phyloP scores from a whole-genome alignment of 37 sponge, comb jelly and placozoan genomes.

The Axinella damicornis region DNA sequence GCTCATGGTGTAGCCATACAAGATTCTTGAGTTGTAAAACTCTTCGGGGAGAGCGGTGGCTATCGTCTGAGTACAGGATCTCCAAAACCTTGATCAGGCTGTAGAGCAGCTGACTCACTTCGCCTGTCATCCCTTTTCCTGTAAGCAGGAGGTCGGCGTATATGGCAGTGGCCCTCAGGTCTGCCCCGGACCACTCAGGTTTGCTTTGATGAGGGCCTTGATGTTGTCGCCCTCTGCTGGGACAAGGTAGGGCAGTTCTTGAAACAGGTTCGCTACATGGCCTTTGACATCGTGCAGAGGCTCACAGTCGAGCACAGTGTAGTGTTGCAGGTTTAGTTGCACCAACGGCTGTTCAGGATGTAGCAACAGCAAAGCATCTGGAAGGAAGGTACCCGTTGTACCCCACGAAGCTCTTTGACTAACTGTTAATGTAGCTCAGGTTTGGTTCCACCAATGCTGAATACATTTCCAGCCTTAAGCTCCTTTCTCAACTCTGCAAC shows the following conservation, averaged over 20 bases:
- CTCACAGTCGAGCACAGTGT: no score
- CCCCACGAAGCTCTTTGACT: neutral
- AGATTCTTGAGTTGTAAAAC: conserved; percentile 14
- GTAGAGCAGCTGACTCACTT: neutral
- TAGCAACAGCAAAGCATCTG: neutral
- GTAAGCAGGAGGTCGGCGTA: no score
- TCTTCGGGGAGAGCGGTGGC: neutral
- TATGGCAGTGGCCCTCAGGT: no score
- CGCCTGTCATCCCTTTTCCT: no score
- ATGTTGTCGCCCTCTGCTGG: no score
- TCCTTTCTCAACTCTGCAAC: no score
- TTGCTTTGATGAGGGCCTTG: no score
- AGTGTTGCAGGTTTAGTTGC: conserved; percentile 8
- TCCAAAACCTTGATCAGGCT: neutral
- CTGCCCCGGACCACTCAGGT: no score
- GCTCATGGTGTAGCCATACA: conserved; percentile 29
- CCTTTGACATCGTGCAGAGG: conserved; percentile 35
- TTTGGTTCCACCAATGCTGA: no score
- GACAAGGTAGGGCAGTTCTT: conserved; percentile 6
- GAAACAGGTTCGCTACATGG: neutral
- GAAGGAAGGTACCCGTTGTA: conserved; percentile 15
- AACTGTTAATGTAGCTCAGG: conserved; percentile 3
- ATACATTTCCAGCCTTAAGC: no score
- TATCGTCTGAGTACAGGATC: conserved; percentile 5
- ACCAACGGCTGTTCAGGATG: neutral